Base-by-base conservation (phyloP, 2,888 invertebrate species). In the Rhorus exstirpatorius region DNA sequence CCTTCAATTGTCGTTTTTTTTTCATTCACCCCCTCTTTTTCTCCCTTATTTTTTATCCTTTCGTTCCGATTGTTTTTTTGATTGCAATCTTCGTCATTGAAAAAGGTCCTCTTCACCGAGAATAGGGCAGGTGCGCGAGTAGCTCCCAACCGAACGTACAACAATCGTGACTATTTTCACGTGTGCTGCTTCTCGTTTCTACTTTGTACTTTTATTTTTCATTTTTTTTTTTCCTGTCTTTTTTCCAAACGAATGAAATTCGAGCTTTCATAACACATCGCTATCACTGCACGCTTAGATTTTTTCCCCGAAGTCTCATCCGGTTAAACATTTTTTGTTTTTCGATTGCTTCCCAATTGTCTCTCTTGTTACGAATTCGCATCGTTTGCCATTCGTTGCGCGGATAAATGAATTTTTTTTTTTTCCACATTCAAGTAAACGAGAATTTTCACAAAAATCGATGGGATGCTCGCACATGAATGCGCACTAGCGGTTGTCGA, bases 71-170 rank as follows among this genome's bases (percentile, higher is more conserved):
- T n/a, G 65, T 58, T 72, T 55, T 55, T 65, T 76, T 70, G 75
- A 80, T 70, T 70, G 63, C 53, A 80, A 80, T 80, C 80, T 75
- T 65, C 58, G 58, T 71, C 70, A 81, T 70, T 81, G 70, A 70
- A 78, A 78, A n/a, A 78, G 53, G 31, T 78, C 35, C 46, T 24
- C 14, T 71, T 58, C 44, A 58, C 17, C 76, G 60, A 21, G 49
- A 61, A 70, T 75, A 35, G 67, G 24, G 21, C 58, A 35, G 31
- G 19, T 55, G 21, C n/a, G 10, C 10, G 3, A 24, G 19, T 21
- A n/a, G 21, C n/a, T 12, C 8, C 8, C n/a, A 21, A 14, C n/a
- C 41, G n/a, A 12, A 41, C 19, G n/a, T 19, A 7, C n/a, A 26
- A 24, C 70, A 26, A 44, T 21, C 21, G 51, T 51, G 51, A 51